Conservation (phyloP, 2,888 invertebrate genomes). For the Gordius sp. region DNA sequence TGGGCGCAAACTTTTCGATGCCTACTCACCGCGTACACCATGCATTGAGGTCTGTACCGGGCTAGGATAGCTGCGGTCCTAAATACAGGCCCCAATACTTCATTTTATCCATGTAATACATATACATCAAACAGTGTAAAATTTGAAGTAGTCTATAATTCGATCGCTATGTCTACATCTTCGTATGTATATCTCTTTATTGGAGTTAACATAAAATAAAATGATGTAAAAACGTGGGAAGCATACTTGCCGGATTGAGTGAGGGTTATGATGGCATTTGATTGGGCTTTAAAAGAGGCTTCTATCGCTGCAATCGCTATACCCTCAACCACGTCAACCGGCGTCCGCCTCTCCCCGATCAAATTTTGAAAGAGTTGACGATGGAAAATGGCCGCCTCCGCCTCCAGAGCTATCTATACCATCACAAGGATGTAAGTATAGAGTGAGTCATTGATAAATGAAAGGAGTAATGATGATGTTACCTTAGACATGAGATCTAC, state of each 20-base stretch:
- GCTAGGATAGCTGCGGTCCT: constrained; percentile 59
- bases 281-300: constrained; percentile 60
- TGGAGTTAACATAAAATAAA: constrained; percentile 21
- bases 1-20: constrained; percentile 58
- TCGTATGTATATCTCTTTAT: too few species aligned
- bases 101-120: background rate
- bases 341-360: constrained; percentile 28
- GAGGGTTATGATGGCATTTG: constrained; percentile 60
- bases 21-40: constrained; percentile 67
- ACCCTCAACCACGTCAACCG: constrained; percentile 58
- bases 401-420: constrained; percentile 59
- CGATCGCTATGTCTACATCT: too few species aligned
- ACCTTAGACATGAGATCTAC: constrained; percentile 35
- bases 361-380: constrained; percentile 61
- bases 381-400: constrained; percentile 81
- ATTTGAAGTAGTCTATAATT: constrained; percentile 73
- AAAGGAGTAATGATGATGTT: background rate
- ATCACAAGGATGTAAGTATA: background rate
- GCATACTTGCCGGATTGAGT: constrained; percentile 43
- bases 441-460: background rate
- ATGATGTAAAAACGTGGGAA: constrained; percentile 17
- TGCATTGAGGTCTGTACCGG: constrained; percentile 68
- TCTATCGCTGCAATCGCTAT: constrained; percentile 80
- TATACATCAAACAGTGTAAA: background rate
- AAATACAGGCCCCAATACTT: too few species aligned